Base-by-base conservation (phyloP, 2,888 invertebrate species). In the Catocala sponsa region DNA sequence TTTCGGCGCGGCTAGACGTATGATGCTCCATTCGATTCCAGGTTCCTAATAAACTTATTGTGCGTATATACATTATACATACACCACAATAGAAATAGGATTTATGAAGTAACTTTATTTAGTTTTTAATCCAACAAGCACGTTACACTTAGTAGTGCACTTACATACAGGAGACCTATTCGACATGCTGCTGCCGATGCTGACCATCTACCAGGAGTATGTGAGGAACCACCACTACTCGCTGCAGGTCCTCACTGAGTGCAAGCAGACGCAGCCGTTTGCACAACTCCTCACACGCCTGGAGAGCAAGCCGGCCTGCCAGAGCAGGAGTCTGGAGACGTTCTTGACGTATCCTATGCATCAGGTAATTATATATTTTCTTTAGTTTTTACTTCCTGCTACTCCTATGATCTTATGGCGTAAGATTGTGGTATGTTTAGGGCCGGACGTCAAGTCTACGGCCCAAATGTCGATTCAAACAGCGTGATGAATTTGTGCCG, bases 291-390 rank as follows among this genome's bases (percentile, higher is more conserved):
- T 98, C 59, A 96, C 97, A 59, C 93, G 98, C 32, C 94, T 98
- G 67, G 98, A 98, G 91, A 97, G 97, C 86, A 98, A 98, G 87
- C 96, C 98, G 0, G 96, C 97, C 0, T 98, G 98, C 82, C 98
- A 98, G 84, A 97, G 98, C 15, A 95, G 98, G 55, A 97, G 98
- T 4, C 89, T 98, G 74, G 98, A 98, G 91, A 98, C 97, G 1
- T 98, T 98, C 88, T 95, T 98, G 64, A 98, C 98, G 1, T 98
- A 98, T 91, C 98, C 98, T 13, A 98, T 98, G 98, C 98, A 98
- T 92, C 98, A 98, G 96, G 86, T 54, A 46, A 25, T 41, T 42
- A 5, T 42, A 11, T 11, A 9, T n/a, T 9, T 11, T 13, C 13
- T 6, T 46, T 15, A 6, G 0, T 5, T 13, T 15, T 6, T 6